Conservation (phyloP, 1,140 invertebrate species). For the Steinernema feltiae region DNA sequence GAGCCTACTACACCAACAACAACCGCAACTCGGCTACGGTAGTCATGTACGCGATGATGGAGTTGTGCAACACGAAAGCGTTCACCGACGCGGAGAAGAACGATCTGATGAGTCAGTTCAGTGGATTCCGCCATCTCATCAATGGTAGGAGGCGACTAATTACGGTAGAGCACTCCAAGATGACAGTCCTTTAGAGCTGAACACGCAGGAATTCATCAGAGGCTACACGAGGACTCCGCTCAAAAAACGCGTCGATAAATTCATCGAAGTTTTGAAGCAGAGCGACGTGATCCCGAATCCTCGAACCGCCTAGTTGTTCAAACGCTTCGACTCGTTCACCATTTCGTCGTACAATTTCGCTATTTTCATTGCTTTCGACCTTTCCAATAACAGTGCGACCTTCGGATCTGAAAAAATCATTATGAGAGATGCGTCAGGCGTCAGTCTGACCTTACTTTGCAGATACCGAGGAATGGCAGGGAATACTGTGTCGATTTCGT, state of each 20-base stretch:
- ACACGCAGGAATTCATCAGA: not conserved
- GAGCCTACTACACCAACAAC: conserved; percentile 3
- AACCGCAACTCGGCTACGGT: not conserved
- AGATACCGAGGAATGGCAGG: not conserved
- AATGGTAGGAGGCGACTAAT: not conserved
- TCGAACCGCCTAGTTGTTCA: not conserved
- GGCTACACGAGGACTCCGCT: not conserved
- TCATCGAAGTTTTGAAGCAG: not conserved
- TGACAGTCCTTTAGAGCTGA: not conserved
- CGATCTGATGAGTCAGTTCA: not conserved
- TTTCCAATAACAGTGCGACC: not conserved
- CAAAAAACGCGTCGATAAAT: not conserved
- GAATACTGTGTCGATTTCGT: not conserved
- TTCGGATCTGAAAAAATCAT: not conserved
- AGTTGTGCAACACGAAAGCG: not conserved
- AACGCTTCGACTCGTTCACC: not conserved
- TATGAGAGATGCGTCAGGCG: not conserved
- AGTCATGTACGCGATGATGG: not conserved
- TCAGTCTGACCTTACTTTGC: not conserved
- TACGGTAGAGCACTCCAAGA: not conserved
- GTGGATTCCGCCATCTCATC: not conserved
- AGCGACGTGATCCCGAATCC: not conserved
- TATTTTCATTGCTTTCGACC: not conserved
- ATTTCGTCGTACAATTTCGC: not conserved
- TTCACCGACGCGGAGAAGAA: not conserved